Conservation (phyloP, 2,113 vertebrate genomes). For the Chloropsis hardwickii region DNA sequence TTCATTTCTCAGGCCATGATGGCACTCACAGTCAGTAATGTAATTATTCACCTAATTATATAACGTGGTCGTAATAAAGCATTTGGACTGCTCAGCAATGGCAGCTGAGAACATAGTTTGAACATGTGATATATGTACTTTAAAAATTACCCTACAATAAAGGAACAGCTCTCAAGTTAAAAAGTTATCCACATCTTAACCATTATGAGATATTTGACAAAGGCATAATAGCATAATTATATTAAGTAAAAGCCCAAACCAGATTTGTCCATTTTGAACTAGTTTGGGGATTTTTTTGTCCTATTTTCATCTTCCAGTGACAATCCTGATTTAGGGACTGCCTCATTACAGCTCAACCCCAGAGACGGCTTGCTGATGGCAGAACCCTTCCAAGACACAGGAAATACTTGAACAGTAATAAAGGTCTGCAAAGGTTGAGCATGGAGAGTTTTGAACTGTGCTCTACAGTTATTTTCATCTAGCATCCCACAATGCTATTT, state of each 20-base stretch:
- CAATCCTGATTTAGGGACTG: background rate
- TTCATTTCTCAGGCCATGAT: slow-evolving; percentile 2
- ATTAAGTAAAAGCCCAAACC: background rate
- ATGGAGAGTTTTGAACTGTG: background rate
- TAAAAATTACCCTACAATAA: background rate
- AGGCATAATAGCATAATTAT: background rate
- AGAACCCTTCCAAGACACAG: background rate
- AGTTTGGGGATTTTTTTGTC: background rate
- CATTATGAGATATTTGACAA: background rate
- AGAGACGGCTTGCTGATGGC: background rate
- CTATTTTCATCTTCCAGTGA: background rate
- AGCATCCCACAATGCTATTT: background rate
- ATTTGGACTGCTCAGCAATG: background rate
- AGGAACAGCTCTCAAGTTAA: background rate
- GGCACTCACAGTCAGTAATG: slow-evolving; percentile 19
- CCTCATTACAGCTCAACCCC: background rate
- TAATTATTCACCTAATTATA: slow-evolving; percentile 16
- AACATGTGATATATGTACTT: background rate
- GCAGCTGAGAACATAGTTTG: background rate
- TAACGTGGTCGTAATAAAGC: background rate
- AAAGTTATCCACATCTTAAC: background rate
- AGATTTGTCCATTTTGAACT: background rate
- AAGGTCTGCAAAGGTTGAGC: background rate
- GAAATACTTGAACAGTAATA: background rate
- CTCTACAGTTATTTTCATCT: background rate